Evolutionary conservation across 2,113 vertebrate species (phyloP).

Genomic region (Sturnira hondurensis): DNA sequence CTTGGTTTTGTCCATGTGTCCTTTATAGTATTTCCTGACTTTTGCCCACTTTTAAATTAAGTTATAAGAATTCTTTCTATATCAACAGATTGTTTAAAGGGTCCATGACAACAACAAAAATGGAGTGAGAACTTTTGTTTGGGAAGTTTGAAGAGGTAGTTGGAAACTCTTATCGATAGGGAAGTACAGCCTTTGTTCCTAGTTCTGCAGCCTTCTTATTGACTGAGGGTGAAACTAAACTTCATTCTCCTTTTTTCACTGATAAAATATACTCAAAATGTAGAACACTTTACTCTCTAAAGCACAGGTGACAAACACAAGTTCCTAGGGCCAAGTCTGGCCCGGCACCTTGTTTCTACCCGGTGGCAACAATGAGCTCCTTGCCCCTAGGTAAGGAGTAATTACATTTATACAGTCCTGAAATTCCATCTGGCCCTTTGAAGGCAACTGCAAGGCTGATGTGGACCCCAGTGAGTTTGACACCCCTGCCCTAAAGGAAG

Average conservation of each 20-base stretch:
- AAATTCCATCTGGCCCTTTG: too few relatives aligned
- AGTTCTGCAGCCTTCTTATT: not conserved
- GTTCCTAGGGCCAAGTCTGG: too few relatives aligned
- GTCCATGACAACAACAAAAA: not conserved
- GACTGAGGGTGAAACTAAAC: not conserved
- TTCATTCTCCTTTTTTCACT: not conserved
- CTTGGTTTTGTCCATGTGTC: too few relatives aligned
- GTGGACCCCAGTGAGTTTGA: too few relatives aligned
- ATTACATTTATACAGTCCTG: too few relatives aligned
- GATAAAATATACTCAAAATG: not conserved
- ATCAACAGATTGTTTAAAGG: not conserved
- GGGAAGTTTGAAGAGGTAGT: not conserved
- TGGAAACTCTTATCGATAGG: not conserved
- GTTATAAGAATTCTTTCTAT: slow-evolving; percentile 10
- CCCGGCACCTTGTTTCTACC: too few relatives aligned
- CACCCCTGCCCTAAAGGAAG: not conserved
- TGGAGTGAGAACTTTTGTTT: not conserved
- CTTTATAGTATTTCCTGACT: too few relatives aligned
- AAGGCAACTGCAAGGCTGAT: too few relatives aligned
- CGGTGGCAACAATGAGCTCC: too few relatives aligned
- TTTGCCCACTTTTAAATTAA: not conserved
- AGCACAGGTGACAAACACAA: too few relatives aligned
- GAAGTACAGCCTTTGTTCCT: not conserved
- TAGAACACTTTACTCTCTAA: not conserved
- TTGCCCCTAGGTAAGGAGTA: too few relatives aligned